Conservation (phyloP, 2,797 vertebrate species). For the Dryobates pubescens region DNA sequence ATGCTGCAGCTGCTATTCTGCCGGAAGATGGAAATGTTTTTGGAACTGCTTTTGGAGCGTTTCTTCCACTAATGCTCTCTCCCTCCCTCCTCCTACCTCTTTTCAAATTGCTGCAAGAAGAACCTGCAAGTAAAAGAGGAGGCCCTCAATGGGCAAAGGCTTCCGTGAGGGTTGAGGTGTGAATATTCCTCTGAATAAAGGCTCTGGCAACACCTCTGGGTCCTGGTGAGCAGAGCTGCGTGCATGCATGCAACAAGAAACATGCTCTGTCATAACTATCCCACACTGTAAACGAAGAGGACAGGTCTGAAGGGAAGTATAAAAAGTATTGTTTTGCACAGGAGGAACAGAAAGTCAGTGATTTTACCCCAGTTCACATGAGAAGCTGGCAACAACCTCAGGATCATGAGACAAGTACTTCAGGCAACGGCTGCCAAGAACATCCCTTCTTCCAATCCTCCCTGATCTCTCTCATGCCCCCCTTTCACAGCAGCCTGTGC, state of each 20-base stretch:
- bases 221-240: accelerated
- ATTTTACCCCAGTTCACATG: neutral
- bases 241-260: accelerated
- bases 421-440: neutral
- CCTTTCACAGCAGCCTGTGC: accelerated
- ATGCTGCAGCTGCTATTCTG: slow-evolving; percentile 48
- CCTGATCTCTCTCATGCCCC: neutral
- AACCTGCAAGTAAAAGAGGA: neutral
- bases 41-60: slow-evolving; percentile 14
- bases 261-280: neutral
- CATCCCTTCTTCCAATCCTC: neutral
- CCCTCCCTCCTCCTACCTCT: slow-evolving; percentile 16
- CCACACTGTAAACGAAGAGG: neutral
- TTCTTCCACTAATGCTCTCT: slow-evolving; percentile 37
- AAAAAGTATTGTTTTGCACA: neutral
- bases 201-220: accelerated
- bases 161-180: neutral
- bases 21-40: slow-evolving; percentile 58
- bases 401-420: neutral
- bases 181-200: neutral
- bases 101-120: neutral
- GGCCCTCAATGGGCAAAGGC: neutral
- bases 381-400: neutral
- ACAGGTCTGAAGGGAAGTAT: neutral
- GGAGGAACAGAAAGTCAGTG: neutral